phyloP scores from a whole-genome alignment of 2,888 invertebrate species.

The Drosophila niveifrons region DNA sequence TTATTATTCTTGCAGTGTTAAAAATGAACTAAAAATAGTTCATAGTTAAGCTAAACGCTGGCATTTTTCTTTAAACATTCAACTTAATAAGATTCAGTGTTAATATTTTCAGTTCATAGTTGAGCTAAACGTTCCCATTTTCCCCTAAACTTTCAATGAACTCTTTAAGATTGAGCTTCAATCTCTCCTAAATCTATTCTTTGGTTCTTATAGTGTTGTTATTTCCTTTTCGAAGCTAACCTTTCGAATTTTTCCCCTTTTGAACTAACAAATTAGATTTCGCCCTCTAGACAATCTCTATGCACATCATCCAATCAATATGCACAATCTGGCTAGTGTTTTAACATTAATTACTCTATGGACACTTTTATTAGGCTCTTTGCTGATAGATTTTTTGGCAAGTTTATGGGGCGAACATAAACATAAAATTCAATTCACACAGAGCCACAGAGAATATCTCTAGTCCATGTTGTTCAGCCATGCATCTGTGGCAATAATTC shows the following conservation, averaged over 20 bases:
- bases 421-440: conserved; percentile 4
- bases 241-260: neutral
- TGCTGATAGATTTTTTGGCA: conserved; percentile 21
- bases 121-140: too few relatives aligned
- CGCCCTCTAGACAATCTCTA: neutral
- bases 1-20: too few relatives aligned
- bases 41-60: too few relatives aligned
- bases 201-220: too few relatives aligned
- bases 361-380: conserved; percentile 1
- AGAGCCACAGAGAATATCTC: conserved; percentile 22
- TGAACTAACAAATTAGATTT: neutral
- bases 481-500: conserved; percentile 27
- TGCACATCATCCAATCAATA: neutral
- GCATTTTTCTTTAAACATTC: too few relatives aligned
- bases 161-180: too few relatives aligned
- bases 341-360: conserved; percentile 16
- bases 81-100: too few relatives aligned
- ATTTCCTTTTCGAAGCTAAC: too few relatives aligned
- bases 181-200: too few relatives aligned
- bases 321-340: conserved; percentile 2
- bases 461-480: conserved; percentile 31
- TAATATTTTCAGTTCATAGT: too few relatives aligned
- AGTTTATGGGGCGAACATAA: conserved; percentile 16
- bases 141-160: too few relatives aligned
- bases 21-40: too few relatives aligned